phyloP scores from a whole-genome alignment of 2,888 invertebrate species.

The Laspeyria flexula region DNA sequence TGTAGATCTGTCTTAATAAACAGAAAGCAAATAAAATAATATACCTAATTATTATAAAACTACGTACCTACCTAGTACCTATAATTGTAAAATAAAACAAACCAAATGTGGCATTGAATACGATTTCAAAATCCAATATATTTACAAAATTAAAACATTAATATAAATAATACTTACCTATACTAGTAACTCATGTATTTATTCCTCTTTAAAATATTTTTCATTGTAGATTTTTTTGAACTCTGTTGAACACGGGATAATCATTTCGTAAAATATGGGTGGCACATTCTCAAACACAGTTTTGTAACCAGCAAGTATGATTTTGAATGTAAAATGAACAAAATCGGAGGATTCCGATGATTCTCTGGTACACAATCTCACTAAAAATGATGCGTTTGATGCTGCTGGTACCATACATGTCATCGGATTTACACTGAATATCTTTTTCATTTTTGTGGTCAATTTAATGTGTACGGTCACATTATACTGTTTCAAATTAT shows the following conservation, averaged over 20 bases:
- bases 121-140: too few species aligned
- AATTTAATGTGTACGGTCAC: slow-evolving; percentile 63
- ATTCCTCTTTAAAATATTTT: slow-evolving; percentile 48
- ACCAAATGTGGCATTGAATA: too few species aligned
- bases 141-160: too few species aligned
- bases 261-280: slow-evolving; percentile 71
- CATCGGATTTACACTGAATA: slow-evolving; percentile 65
- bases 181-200: not conserved
- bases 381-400: slow-evolving; percentile 50
- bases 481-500: slow-evolving; percentile 58
- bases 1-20: too few species aligned
- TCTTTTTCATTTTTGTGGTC: slow-evolving; percentile 64
- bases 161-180: too few species aligned
- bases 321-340: slow-evolving; percentile 70
- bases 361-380: slow-evolving; percentile 59
- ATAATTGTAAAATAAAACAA: too few species aligned
- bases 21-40: too few species aligned
- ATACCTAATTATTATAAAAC: too few species aligned
- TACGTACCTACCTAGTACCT: too few species aligned
- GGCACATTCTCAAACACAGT: slow-evolving; percentile 61
- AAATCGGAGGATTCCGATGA: slow-evolving; percentile 42
- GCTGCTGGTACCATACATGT: slow-evolving; percentile 50
- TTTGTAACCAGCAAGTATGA: slow-evolving; percentile 57
- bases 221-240: slow-evolving; percentile 58
- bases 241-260: slow-evolving; percentile 61